Evolutionary conservation across 2,888 invertebrate genomes (phyloP), one percentile per base, ranked within the genome.

Genomic region (Epistrophe eligans): DNA sequence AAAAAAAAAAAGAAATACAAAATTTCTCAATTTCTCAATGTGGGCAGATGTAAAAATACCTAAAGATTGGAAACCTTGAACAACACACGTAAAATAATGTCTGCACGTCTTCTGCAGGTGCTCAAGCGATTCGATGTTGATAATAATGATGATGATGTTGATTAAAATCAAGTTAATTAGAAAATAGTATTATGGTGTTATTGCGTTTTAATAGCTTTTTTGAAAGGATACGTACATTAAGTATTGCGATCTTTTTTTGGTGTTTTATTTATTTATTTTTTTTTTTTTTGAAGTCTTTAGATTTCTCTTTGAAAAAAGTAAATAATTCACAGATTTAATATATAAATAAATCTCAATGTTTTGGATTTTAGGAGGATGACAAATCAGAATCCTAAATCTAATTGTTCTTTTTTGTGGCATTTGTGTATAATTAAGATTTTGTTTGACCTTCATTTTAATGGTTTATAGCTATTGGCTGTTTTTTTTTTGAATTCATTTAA

Each of bases 151-250:
- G 28, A 15, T 28, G 55, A 24, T 24, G 24, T 55, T 55, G 55
- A 55, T 28, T 55, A 28, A 32, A 55, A 55, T 32, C 55, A 32
- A 55, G 55, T n/a, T 55, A 55, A 55, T 55, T 55, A 55, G 28
- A 32, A 55, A 55, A 32, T 32, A 52, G 24, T 52, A 28, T 15
- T 52, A 52, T 6, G 15, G 32, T 15, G 10, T 24, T 24, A 4
- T 8, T 32, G 19, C 35, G 19, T 6, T 15, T 0, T 48, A 15
- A 24, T 24, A 15, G 55, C 28, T 15, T 9, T 55, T 55, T 55
- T 32, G 28, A 13, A 55, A 28, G 28, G 15, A 24, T 55, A 15
- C 13, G 8, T 8, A 9, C 1, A n/a, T n/a, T n/a, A 55, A 5
- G 13, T 52, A 24, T 52, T 5, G 24, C 19, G 11, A 24, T 19